A percentile compares a stretch with the other conserved stretches of the same genome.
Conservation (phyloP, 2,888 invertebrate species). For the Nasonovia ribisnigri region DNA sequence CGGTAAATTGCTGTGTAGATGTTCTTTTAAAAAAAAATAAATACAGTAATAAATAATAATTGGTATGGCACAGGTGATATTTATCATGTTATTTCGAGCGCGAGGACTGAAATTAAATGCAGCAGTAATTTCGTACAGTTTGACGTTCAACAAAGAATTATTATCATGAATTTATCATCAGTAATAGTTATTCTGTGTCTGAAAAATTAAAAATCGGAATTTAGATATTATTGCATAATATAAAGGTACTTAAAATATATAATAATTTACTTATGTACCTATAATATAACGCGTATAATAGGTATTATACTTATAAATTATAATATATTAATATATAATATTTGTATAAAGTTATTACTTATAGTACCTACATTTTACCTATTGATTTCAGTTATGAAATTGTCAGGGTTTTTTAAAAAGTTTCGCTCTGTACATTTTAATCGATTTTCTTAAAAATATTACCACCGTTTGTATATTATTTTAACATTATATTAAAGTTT, state of each 20-base stretch:
- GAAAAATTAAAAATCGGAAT: background rate
- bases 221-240: background rate
- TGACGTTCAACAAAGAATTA: background rate
- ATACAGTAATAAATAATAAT: background rate
- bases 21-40: background rate
- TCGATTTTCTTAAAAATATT: background rate
- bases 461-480: background rate
- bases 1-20: background rate
- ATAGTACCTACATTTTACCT: no score
- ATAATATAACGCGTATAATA: no score
- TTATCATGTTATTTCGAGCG: background rate
- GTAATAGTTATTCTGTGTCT: background rate
- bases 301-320: no score
- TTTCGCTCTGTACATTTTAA: background rate
- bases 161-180: background rate
- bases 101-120: background rate
- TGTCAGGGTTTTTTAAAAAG: background rate
- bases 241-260: background rate
- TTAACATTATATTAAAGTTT: background rate
- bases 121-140: background rate
- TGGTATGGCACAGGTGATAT: background rate
- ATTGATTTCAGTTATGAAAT: no score
- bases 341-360: no score
- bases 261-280: background rate
- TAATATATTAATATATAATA: no score